Conservation (phyloP, 2,113 vertebrate species). For the Thunnus thynnus region DNA sequence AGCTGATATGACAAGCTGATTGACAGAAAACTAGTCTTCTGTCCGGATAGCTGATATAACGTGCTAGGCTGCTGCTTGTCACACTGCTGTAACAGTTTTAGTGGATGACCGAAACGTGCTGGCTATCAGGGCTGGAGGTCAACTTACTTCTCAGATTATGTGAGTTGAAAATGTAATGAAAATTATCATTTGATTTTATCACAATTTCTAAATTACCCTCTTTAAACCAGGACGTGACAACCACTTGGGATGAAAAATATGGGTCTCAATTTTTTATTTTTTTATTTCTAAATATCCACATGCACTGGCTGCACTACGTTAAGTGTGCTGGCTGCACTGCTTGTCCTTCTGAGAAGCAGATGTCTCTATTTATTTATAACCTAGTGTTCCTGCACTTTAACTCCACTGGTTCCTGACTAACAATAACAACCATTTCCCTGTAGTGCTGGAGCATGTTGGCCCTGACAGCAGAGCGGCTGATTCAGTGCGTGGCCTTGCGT, state of each 20-base stretch:
- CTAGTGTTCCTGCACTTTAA: constrained; percentile 51
- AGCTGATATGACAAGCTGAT: too few relatives aligned
- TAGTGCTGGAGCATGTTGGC: constrained; percentile 51
- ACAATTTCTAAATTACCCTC: background rate
- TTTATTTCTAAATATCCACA: constrained; percentile 4
- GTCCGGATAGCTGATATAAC: background rate
- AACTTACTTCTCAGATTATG: background rate
- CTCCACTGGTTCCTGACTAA: constrained; percentile 58
- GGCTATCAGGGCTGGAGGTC: background rate
- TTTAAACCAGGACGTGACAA: background rate
- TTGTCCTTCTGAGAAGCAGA: constrained; percentile 45
- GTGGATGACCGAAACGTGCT: background rate
- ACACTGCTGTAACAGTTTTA: background rate
- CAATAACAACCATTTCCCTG: constrained; percentile 70
- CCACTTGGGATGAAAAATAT: background rate
- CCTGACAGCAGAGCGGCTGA: constrained; percentile 45
- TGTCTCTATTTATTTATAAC: constrained; percentile 75
- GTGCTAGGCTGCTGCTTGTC: background rate
- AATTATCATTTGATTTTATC: too few relatives aligned
- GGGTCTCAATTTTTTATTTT: background rate
- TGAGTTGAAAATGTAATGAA: background rate
- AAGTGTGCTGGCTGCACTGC: constrained; percentile 11
- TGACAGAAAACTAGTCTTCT: too few relatives aligned
- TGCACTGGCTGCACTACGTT: background rate
- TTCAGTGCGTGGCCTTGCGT: constrained; percentile 38